phyloP scores from a whole-genome alignment of 1,140 invertebrate species.

The Nebria ingens region DNA sequence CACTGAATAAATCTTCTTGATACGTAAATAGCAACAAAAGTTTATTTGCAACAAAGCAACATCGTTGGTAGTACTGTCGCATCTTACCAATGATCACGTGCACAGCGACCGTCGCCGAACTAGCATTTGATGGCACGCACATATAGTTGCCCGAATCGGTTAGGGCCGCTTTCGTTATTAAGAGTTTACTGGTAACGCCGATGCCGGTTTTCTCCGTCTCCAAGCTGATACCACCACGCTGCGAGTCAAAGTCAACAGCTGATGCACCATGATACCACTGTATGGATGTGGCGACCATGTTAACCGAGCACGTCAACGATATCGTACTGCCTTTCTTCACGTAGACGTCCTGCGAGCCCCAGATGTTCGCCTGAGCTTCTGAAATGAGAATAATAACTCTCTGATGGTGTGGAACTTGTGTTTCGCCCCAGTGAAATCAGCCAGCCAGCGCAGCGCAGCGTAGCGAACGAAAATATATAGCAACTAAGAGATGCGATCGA shows the following conservation, averaged over 20 bases:
- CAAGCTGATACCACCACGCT: conserved; percentile 74
- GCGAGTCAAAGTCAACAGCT: conserved; percentile 76
- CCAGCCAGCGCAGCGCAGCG: conserved; percentile 12
- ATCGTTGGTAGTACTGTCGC: no score
- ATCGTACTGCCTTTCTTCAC: conserved; percentile 86
- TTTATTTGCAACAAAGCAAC: background rate
- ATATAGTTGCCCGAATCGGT: conserved; percentile 84
- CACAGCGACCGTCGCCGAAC: conserved; percentile 74
- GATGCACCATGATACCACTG: conserved; percentile 72
- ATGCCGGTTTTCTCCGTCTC: conserved; percentile 84
- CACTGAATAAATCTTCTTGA: no score
- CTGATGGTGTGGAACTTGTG: no score
- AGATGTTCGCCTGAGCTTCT: conserved; percentile 79
- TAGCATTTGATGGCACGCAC: conserved; percentile 76
- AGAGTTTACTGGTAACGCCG: conserved; percentile 77
- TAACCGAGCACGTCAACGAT: conserved; percentile 77
- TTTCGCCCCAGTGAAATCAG: no score
- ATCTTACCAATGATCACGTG: conserved; percentile 81
- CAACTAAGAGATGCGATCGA: no score
- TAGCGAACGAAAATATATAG: no score
- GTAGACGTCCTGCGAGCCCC: conserved; percentile 75
- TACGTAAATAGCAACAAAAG: conserved; percentile 8
- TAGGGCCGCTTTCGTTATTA: conserved; percentile 75
- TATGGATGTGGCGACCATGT: conserved; percentile 69
- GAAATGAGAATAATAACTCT: conserved; percentile 39